Base-by-base conservation (phyloP, 1,140 invertebrate genomes). In the Drosophila kanapiae region DNA sequence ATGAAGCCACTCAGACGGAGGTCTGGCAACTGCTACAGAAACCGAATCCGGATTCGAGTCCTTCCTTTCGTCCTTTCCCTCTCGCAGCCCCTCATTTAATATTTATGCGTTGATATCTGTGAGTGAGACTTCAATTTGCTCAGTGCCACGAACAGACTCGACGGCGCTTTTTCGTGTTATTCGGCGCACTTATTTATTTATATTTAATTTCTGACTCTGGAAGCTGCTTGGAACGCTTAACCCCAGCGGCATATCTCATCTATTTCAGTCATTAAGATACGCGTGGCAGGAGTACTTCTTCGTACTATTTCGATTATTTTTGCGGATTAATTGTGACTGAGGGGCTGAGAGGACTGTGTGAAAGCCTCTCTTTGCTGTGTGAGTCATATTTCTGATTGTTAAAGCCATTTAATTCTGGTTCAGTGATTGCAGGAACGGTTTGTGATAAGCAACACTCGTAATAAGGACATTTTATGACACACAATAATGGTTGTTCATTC, bases 81-180 rank as follows among this genome's bases (percentile, higher is more conserved):
- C 48, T 29, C 33, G 1, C 13, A 4, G 57, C 48, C 42, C 40
- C 37, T 78, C 80, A 88, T 87, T 78, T 83, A 83, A 70, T 87
- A 87, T 87, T 87, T 87, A 88, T 88, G 80, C 77, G 84, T 88
- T 87, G 84, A 87, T 88, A 87, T 88, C 84, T 88, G 80, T 67
- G 77, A 83, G 71, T 80, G 68, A 87, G 84, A 78, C 69, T 88
- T 87, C 72, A 88, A 87, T 88, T 88, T 88, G 71, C 63, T 61
- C 78, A 72, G 56, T 62, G 79, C 70, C 61, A 53, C 14, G 16
- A 14, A 63, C 72, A 77, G 61, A 59, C 40, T 47, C 49, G 6
- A n/a, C 23, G 40, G 16, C 59, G 53, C 31, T 45, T 59, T 58
- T 45, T 35, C 56, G 27, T 49, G 14, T 38, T 54, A 54, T 54